Base-by-base conservation (phyloP, 2,797 vertebrate species). In the Morelia viridis region DNA sequence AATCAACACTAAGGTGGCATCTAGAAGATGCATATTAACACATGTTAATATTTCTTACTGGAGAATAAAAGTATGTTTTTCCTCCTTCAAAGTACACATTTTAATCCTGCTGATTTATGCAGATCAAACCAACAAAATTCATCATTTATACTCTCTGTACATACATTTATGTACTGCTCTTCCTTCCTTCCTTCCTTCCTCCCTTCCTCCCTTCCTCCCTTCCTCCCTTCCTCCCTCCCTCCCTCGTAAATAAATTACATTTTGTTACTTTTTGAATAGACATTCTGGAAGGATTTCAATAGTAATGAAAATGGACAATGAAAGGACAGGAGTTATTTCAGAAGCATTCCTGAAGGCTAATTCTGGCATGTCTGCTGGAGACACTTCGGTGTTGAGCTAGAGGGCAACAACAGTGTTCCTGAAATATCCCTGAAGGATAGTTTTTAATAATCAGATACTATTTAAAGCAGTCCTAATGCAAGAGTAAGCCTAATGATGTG, bases 231-330 rank as follows among this genome's bases (percentile, higher is more conserved):
- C 13, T n/a, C 4, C 10, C 12, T 56, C 4, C 28, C 50, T n/a
- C 24, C 53, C 46, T 46, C 11, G 3, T 62, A 46, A 10, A 19
- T 93, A 89, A 94, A 41, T 83, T 93, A 90, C 87, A 46, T 96
- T 95, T 95, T 94, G 10, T 94, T 95, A 94, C 85, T 58, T 41
- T 41, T 41, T 41, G 41, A 41, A 41, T 41, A 41, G 94, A 95
- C 94, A 94, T 96, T 96, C 97, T 97, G 96, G 95, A 97, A 97
- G 96, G 97, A 96, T 97, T 97, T 97, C 97, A 97, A 94, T 95
- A 94, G 95, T 87, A 96, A 96, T 83, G 96, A 96, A 97, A 92
- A 96, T 96, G 96, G 95, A 96, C 83, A 65, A 90, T 94, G 94
- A 95, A 97, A 96, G 92, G 90, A 95, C 92, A 93, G 76, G 94